Conservation (phyloP, 2,113 vertebrate species). For the Aramus guarauna region DNA sequence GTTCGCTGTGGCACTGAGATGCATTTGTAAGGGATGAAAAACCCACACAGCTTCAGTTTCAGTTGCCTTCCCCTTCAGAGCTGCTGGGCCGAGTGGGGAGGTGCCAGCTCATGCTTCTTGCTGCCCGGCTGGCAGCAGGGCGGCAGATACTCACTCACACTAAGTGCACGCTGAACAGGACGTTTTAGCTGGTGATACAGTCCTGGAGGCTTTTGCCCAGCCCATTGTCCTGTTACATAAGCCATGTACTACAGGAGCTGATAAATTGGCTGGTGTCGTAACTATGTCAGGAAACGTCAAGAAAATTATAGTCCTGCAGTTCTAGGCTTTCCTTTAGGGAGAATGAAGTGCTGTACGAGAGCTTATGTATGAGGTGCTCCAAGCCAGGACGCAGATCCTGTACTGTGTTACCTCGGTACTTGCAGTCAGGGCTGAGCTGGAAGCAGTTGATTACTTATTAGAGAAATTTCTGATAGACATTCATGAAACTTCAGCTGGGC, state of each 20-base stretch:
- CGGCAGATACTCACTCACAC: neutral
- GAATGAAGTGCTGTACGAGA: neutral
- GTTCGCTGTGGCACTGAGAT: neutral
- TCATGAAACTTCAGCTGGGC: neutral
- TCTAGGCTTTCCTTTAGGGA: conserved; percentile 19
- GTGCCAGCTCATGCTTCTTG: neutral
- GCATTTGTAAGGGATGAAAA: neutral
- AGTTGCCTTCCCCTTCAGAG: neutral
- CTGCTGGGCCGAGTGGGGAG: neutral
- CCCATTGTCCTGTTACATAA: neutral
- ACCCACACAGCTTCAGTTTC: neutral
- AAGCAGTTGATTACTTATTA: neutral
- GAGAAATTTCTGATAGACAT: neutral
- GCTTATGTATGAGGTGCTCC: neutral
- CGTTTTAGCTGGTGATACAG: neutral
- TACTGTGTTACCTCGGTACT: neutral
- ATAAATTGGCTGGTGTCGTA: neutral
- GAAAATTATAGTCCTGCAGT: neutral
- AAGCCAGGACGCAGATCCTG: neutral
- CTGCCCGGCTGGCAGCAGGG: neutral
- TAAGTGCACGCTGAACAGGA: neutral
- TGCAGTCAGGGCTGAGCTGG: neutral
- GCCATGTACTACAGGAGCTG: neutral
- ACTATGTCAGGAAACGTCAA: conserved; percentile 20
- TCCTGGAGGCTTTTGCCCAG: neutral